Percentiles rank a stretch among this genome's conserved stretches.
Conservation (phyloP, 2,113 vertebrate genomes). For the Anas platyrhynchos region DNA sequence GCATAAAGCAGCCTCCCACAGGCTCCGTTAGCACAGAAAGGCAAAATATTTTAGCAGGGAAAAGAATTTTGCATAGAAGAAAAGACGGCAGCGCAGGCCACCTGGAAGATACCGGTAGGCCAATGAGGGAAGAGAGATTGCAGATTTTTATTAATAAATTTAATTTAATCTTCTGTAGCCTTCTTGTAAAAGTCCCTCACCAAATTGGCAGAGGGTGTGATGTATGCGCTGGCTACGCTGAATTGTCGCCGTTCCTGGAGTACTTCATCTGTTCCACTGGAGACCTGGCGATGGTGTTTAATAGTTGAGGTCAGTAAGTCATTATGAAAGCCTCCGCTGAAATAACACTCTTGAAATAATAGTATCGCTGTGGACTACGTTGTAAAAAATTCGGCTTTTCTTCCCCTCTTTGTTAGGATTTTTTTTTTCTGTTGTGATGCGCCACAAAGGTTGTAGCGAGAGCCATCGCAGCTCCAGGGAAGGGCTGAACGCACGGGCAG, state of each 20-base stretch:
- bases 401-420: neutral
- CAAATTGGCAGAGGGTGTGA: constrained; percentile 36
- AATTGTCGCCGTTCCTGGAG: constrained; percentile 48
- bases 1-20: constrained; percentile 51
- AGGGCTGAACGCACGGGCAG: neutral
- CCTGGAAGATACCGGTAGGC: constrained; percentile 15
- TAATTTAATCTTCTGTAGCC: constrained; percentile 54
- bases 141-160: constrained; percentile 49
- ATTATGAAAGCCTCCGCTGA: constrained; percentile 28
- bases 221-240: neutral
- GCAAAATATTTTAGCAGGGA: constrained; percentile 27
- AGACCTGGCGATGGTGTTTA: neutral
- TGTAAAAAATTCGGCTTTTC: neutral
- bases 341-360: constrained; percentile 21
- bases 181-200: constrained; percentile 35
- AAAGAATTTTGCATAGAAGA: constrained; percentile 26
- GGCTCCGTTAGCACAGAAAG: constrained; percentile 28
- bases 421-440: neutral
- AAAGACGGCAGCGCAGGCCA: neutral
- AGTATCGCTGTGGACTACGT: neutral
- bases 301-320: constrained; percentile 47
- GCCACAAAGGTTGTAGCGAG: accelerated
- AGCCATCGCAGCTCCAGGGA: neutral
- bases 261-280: constrained; percentile 4
- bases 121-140: constrained; percentile 34